Base-by-base conservation (phyloP, 2,888 invertebrate species). In the Opisthograptis luteolata region DNA sequence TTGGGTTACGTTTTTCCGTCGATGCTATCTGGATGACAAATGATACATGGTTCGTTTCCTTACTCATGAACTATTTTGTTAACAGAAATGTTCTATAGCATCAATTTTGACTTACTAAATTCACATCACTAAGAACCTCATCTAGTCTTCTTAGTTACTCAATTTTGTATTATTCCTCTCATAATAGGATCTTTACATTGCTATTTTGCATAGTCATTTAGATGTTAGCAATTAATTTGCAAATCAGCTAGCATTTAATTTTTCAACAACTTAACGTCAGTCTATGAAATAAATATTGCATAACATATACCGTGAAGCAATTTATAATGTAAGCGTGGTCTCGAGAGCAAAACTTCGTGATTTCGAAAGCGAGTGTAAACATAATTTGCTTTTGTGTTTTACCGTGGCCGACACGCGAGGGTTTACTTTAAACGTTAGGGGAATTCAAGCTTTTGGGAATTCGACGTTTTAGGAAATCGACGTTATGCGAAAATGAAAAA, bases 321-420 rank as follows among this genome's bases (percentile, higher is more conserved):
- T 61, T 57, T 55, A 58, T 44, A 43, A 44, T 56, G 55, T 56
- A 51, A 63, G 53, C 65, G 66, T 68, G 68, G 76, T 78, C 77
- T 77, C 68, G 84, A 87, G 81, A 87, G 83, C 73, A 83, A 84
- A 79, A 81, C 78, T 58, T 76, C 76, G 75, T 82, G 80, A 80
- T 82, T 83, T 81, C 73, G 86, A 87, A 85, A 88, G 87, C 73
- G 84, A 88, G 75, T 68, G 72, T 68, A 60, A 61, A 66, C 58
- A 70, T 60, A 59, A 56, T 67, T 67, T 66, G 64, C 64, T 43
- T 60, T 63, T 55, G 56, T 58, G 52, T 55, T 55, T 57, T 50
- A 62, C 65, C 56, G 60, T 55, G 42, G 55, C 60, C 45, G 45
- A 58, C 54, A 54, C 48, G 60, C 43, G 57, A 60, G 25, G 46